Evolutionary conservation across 2,888 invertebrate genomes (phyloP), one percentile per base, ranked within the genome.

Genomic region (Lingula anatina): DNA sequence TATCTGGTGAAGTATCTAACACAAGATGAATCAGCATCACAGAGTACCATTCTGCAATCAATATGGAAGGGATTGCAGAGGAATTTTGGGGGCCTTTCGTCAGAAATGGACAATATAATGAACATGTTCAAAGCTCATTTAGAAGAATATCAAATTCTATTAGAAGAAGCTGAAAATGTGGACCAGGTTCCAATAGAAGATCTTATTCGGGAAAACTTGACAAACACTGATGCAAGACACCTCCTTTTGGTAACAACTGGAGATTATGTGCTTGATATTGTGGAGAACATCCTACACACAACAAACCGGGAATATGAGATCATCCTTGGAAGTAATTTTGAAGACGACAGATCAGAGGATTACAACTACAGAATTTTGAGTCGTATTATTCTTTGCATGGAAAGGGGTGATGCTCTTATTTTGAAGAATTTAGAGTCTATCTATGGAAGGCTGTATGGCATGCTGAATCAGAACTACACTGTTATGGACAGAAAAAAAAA

Each of bases 381-480:
- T 37, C 51, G 56, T 49, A 61, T 65, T 1, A 65, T 64, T 15
- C 50, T 62, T 1, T 65, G 65, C 28, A 65, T 65, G 65, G 65
- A 65, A 44, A 52, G 60, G 49, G 64, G 64, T 0, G 26, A 57
- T 9, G 57, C 61, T 15, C 37, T 65, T 5, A 56, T 63, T 15
- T 31, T 65, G 23, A 62, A 60, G 49, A 63, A 62, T 28, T 52
- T 65, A 3, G 62, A 66, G 7, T 52, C 41, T 37, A 59, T 65
- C 5, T 65, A 64, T 51, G 64, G 61, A 7, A 62, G 62, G 49
- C 38, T 64, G 23, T 64, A 64, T 57, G 63, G 62, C 41, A 62
- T 65, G 64, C 51, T 66, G 2, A 66, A 66, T 47, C 63, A 64
- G 37, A 64, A 64, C 45, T 65, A 65, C 46, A 61, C 57, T 0